These are phyloP conservation scores for Parus major DNA, from an alignment of 2,113 vertebrate species.

Conservation along the genomic window DNA sequence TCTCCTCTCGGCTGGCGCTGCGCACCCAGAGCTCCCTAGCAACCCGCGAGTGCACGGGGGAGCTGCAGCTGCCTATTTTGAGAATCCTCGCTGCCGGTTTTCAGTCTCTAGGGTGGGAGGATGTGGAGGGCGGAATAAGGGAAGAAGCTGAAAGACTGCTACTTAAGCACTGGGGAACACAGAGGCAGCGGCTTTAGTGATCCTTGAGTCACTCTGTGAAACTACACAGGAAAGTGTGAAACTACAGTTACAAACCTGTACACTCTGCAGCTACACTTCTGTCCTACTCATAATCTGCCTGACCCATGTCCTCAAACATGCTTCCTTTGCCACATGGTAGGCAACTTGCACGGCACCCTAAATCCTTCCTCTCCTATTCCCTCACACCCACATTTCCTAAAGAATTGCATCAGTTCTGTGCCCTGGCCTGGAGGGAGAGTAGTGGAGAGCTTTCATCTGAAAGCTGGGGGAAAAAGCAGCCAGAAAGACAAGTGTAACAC, in stretches of 20 bases:
- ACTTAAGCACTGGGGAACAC: background rate
- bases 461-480: background rate
- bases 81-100: background rate
- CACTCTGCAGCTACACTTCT: background rate
- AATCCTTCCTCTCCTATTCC: background rate
- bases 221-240: background rate
- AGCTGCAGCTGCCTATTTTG: background rate
- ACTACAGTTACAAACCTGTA: background rate
- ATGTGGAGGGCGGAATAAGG: background rate
- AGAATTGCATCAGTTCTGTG: background rate
- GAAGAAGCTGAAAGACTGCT: background rate
- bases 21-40: background rate
- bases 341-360: background rate
- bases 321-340: background rate
- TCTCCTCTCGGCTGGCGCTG: background rate
- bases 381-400: background rate
- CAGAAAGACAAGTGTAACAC: background rate
- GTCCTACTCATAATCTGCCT: background rate
- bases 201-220: background rate
- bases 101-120: background rate
- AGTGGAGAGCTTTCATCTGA: background rate
- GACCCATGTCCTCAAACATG: background rate
- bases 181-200: background rate
- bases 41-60: rapidly evolving
- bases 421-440: background rate